Conservation (phyloP, 2,797 vertebrate species). For the Enteromius unitaeniatus region DNA sequence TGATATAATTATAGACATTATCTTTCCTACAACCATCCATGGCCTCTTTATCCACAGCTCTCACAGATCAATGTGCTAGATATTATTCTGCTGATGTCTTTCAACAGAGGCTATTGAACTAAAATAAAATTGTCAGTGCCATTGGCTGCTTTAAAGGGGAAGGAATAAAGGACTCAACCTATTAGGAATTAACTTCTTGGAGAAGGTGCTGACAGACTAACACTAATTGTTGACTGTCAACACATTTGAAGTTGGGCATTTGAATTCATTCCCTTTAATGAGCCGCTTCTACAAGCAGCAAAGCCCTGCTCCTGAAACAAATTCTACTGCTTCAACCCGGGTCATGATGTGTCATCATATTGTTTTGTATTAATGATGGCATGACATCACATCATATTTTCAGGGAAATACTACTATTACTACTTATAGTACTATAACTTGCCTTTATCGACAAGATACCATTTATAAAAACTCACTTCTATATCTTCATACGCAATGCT, state of each 20-base stretch:
- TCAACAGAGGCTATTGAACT: conserved; percentile 3
- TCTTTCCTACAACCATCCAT: neutral
- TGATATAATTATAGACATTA: neutral
- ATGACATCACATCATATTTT: neutral
- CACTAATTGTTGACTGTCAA: neutral
- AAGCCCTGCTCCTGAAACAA: neutral
- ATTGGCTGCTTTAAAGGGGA: neutral
- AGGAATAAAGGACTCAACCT: neutral
- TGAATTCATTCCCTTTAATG: conserved; percentile 1
- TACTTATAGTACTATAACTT: neutral
- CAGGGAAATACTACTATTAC: neutral
- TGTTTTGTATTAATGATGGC: neutral
- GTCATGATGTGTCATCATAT: neutral
- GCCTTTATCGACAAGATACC: neutral
- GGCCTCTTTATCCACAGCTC: neutral
- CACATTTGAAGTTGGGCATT: neutral
- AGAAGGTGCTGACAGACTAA: neutral
- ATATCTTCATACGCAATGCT: too few species aligned
- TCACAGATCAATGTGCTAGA: neutral
- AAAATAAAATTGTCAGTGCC: neutral
- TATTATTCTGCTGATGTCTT: conserved; percentile 6
- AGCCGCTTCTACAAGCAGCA: neutral
- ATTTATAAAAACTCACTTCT: neutral
- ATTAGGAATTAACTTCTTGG: neutral
- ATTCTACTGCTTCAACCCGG: neutral